Percentiles rank a stretch among this genome's conserved stretches.
Conservation (phyloP, 2,888 invertebrate species). For the Neocrepidodera transversa region DNA sequence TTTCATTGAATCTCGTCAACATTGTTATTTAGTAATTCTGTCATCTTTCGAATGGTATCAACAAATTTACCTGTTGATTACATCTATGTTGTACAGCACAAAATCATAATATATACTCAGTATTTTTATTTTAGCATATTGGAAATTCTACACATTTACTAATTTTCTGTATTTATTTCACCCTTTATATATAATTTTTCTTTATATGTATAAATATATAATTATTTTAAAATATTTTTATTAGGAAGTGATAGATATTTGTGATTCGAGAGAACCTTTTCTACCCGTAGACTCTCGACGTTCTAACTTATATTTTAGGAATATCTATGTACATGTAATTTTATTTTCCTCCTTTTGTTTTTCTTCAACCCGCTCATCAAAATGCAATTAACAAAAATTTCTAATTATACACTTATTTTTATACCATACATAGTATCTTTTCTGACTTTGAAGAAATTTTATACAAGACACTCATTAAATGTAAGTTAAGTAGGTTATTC, state of each 20-base stretch:
- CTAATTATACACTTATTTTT: slow-evolving; percentile 25
- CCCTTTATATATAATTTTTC: neutral
- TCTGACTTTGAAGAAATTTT: slow-evolving; percentile 14
- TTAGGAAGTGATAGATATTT: slow-evolving; percentile 42
- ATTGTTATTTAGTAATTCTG: no score
- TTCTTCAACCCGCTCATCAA: slow-evolving; percentile 14
- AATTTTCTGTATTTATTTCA: no score
- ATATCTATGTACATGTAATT: slow-evolving; percentile 9
- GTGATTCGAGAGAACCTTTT: slow-evolving; percentile 41
- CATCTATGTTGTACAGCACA: no score
- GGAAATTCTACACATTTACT: no score
- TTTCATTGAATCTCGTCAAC: no score
- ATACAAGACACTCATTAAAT: slow-evolving; percentile 3
- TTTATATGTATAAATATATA: slow-evolving; percentile 3
- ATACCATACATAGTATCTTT: slow-evolving; percentile 18
- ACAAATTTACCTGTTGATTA: no score
- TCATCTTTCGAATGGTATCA: no score
- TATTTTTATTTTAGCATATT: no score
- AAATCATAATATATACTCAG: no score
- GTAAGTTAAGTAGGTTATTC: slow-evolving; percentile 11
- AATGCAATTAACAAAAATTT: slow-evolving; percentile 8
- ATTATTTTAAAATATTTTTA: slow-evolving; percentile 32
- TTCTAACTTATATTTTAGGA: slow-evolving; percentile 17
- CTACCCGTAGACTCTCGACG: slow-evolving; percentile 24
- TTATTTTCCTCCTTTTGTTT: slow-evolving; percentile 7